A percentile compares a stretch with the other conserved stretches of the same genome.
These are phyloP conservation scores for Carassius carassius DNA, from an alignment of 2,113 vertebrate species.

Conservation along the genomic window DNA sequence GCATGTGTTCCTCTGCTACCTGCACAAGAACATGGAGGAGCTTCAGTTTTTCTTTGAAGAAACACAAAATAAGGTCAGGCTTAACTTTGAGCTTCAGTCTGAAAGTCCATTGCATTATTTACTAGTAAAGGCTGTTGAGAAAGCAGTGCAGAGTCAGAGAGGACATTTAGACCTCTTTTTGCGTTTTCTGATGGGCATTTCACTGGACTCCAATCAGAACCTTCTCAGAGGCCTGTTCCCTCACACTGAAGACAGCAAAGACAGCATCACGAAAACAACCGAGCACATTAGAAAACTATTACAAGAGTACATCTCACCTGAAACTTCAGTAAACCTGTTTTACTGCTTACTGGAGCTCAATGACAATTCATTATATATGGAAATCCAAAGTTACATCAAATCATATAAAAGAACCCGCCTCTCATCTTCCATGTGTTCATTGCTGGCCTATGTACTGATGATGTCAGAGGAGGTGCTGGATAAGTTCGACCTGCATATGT, in stretches of 20 bases:
- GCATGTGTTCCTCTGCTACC: no score
- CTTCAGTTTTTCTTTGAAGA: not conserved
- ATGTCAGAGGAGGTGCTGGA: conserved; percentile 14
- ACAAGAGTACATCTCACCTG: not conserved
- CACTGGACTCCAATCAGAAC: not conserved
- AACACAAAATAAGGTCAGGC: not conserved
- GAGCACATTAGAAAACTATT: no score
- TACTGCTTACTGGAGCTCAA: not conserved
- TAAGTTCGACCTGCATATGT: not conserved
- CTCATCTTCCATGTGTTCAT: not conserved
- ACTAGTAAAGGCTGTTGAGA: not conserved
- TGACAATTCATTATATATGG: not conserved
- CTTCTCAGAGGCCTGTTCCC: not conserved
- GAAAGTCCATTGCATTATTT: not conserved
- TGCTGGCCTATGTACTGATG: not conserved
- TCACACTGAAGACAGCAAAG: not conserved
- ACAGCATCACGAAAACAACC: no score
- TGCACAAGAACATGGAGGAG: no score
- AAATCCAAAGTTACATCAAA: not conserved
- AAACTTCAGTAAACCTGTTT: not conserved
- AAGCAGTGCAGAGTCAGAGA: not conserved
- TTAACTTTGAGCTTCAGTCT: no score
- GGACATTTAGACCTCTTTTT: conserved; percentile 9
- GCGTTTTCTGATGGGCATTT: conserved; percentile 2
- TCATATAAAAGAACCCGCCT: fast-evolving